Conservation (phyloP, 2,113 vertebrate species). For the Aptenodytes forsteri region DNA sequence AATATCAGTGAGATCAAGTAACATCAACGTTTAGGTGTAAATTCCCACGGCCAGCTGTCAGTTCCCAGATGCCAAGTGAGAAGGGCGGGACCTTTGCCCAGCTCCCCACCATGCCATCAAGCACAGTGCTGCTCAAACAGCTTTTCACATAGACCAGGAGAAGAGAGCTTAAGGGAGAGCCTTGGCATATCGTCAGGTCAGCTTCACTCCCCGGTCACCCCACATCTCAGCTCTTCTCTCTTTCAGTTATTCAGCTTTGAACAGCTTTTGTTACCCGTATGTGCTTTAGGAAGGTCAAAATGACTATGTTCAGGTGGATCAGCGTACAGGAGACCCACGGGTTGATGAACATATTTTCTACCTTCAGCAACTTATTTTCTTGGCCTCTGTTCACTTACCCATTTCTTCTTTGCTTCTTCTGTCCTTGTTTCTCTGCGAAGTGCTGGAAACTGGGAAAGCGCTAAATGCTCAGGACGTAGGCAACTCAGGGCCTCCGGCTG, state of each 20-base stretch:
- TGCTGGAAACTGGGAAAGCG: neutral
- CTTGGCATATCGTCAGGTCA: rapidly evolving
- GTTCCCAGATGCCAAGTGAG: neutral
- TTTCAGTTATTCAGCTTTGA: neutral
- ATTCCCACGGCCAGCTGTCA: neutral
- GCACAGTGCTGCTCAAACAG: neutral
- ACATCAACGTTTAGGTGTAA: neutral
- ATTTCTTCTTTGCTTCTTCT: neutral
- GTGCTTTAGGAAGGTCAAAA: neutral
- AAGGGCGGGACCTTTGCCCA: neutral
- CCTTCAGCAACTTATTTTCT: neutral
- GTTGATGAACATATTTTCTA: neutral
- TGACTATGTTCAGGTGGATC: neutral
- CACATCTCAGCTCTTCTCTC: neutral
- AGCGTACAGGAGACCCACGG: rapidly evolving
- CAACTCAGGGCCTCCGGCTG: neutral
- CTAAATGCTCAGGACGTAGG: neutral
- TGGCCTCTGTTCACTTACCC: neutral
- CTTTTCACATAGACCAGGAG: neutral
- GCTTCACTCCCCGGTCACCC: neutral
- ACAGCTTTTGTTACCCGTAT: neutral
- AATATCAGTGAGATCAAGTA: neutral
- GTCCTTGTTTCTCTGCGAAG: neutral
- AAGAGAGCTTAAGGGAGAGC: neutral
- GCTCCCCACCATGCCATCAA: neutral